Conservation (phyloP, 2,888 invertebrate genomes). For the Eupithecia tripunctaria region DNA sequence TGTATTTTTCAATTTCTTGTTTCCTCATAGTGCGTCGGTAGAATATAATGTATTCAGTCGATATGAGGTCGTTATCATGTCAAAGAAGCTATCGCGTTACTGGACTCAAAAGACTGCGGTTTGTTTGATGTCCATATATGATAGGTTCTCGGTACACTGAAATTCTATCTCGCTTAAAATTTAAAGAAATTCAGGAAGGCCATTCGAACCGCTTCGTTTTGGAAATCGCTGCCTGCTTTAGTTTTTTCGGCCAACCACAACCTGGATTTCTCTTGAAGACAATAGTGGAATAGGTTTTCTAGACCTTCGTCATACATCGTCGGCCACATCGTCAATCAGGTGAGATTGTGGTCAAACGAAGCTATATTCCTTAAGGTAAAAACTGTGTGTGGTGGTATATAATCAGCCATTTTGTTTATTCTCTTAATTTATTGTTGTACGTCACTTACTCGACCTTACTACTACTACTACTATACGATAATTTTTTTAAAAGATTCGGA, state of each 20-base stretch:
- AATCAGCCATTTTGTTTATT: too few species aligned
- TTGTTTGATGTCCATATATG: slow-evolving; percentile 73
- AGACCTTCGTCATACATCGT: too few species aligned
- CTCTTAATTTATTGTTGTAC: too few species aligned
- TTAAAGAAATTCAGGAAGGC: slow-evolving; percentile 12
- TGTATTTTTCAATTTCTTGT: slow-evolving; percentile 63
- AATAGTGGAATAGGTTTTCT: too few species aligned
- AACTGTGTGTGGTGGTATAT: too few species aligned
- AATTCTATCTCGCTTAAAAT: slow-evolving; percentile 46
- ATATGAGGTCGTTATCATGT: slow-evolving; percentile 81
- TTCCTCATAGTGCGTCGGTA: slow-evolving; percentile 58
- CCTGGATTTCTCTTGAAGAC: neutral
- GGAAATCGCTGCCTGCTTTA: neutral
- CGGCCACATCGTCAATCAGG: too few species aligned
- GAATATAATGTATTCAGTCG: slow-evolving; percentile 76
- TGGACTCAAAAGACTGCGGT: slow-evolving; percentile 76
- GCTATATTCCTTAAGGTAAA: neutral
- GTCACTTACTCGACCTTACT: too few species aligned
- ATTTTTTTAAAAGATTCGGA: too few species aligned
- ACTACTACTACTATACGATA: neutral
- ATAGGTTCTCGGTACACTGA: slow-evolving; percentile 59
- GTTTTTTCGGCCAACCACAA: neutral
- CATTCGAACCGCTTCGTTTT: neutral
- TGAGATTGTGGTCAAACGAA: neutral
- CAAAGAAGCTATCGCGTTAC: slow-evolving; percentile 82